Evolutionary conservation across 2,888 invertebrate species (phyloP).

Genomic region (Argyresthia goedartella): DNA sequence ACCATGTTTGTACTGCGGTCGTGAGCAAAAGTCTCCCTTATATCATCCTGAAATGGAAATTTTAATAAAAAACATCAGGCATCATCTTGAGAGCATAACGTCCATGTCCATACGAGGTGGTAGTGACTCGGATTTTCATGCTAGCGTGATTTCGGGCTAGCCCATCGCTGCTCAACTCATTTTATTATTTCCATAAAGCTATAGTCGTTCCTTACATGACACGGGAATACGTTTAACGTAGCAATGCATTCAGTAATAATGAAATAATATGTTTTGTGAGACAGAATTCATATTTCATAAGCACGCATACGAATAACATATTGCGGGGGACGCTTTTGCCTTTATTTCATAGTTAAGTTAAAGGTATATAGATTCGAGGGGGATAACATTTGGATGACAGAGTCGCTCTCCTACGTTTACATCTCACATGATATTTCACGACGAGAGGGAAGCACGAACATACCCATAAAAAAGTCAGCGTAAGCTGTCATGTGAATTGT

Average conservation of each 20-base stretch:
- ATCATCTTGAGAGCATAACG: too few species aligned
- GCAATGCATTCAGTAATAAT: conserved; percentile 62
- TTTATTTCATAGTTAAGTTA: conserved; percentile 62
- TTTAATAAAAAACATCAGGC: too few species aligned
- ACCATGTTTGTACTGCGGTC: too few species aligned
- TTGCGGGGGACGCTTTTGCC: conserved; percentile 49
- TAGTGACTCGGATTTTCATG: too few species aligned
- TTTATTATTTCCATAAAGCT: too few species aligned
- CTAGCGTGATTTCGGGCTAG: too few species aligned
- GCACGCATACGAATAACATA: conserved; percentile 59
- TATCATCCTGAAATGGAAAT: too few species aligned
- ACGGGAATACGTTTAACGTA: conserved; percentile 33
- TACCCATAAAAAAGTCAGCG: too few species aligned
- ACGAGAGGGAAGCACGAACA: conserved; percentile 11
- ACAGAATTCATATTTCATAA: conserved; percentile 68
- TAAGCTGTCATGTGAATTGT: too few species aligned
- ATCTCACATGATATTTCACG: conserved; percentile 49
- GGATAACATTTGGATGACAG: conserved; percentile 28
- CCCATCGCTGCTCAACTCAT: too few species aligned
- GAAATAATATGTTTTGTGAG: conserved; percentile 63
- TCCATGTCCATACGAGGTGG: too few species aligned
- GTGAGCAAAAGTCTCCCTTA: too few species aligned
- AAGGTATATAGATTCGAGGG: conserved; percentile 39
- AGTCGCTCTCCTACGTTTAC: conserved; percentile 40
- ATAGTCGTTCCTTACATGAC: conserved; percentile 33